phyloP scores from a whole-genome alignment of 2,888 invertebrate genomes.

The Baronia brevicornis region DNA sequence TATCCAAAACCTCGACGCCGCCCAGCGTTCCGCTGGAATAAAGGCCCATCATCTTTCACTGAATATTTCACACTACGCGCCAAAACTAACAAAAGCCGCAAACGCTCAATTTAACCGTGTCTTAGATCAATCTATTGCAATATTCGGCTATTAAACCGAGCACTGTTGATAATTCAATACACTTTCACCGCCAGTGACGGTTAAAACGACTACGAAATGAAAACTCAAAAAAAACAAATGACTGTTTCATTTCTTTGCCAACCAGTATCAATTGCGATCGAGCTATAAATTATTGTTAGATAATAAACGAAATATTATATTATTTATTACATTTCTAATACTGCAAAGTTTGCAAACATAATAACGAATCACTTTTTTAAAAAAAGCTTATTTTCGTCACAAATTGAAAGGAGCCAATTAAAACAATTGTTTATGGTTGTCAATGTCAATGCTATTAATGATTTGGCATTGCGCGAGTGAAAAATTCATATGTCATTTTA shows the following conservation, averaged over 20 bases:
- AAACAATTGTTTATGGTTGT: constrained; percentile 5
- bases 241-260: constrained; percentile 6
- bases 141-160: constrained; percentile 7
- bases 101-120: constrained; percentile 17
- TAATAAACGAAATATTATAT: not conserved
- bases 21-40: constrained; percentile 76
- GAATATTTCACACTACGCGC: constrained; percentile 19
- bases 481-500: too few relatives aligned
- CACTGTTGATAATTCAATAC: constrained; percentile 12
- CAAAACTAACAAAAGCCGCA: constrained; percentile 23
- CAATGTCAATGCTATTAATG: constrained; percentile 1
- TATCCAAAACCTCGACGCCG: constrained; percentile 65
- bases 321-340: constrained; percentile 8
- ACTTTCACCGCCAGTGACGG: constrained; percentile 13
- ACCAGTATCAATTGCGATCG: constrained; percentile 6
- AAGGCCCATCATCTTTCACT: constrained; percentile 56
- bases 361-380: not conserved
- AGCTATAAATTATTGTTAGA: not conserved
- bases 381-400: not conserved
- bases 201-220: constrained; percentile 5
- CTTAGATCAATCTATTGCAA: constrained; percentile 9
- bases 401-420: not conserved
- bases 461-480: too few relatives aligned
- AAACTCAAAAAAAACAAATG: constrained; percentile 12
- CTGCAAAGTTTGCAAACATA: constrained; percentile 2